Evolutionary conservation across 2,888 invertebrate species (phyloP).

Genomic region (Synergus gifuensis): DNA sequence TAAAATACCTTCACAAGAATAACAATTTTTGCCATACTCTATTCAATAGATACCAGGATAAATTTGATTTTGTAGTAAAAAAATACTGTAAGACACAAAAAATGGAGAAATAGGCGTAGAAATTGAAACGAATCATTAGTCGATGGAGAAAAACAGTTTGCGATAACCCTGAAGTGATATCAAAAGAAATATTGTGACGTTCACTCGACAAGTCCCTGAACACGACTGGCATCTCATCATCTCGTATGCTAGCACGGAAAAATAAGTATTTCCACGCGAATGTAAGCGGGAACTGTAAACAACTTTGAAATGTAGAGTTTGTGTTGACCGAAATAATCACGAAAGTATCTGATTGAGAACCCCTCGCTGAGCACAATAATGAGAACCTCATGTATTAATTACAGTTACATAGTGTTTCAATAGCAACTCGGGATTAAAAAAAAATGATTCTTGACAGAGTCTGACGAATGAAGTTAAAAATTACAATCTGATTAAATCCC

Average conservation of each 20-base stretch:
- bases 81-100: background rate
- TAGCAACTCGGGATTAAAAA: constrained; percentile 14
- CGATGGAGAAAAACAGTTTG: constrained; percentile 45
- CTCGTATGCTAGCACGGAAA: constrained; percentile 17
- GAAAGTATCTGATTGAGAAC: constrained; percentile 44
- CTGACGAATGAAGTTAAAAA: background rate
- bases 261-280: constrained; percentile 33
- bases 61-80: background rate
- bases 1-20: background rate
- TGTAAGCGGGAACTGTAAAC: constrained; percentile 49
- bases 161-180: constrained; percentile 68
- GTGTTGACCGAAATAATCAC: constrained; percentile 14
- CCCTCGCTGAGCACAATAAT: constrained; percentile 31
- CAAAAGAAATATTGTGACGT: constrained; percentile 42
- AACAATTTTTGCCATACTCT: background rate
- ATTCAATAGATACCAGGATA: background rate
- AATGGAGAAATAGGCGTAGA: background rate
- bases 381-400: constrained; percentile 44
- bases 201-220: constrained; percentile 41
- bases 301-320: constrained; percentile 36
- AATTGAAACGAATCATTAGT: background rate
- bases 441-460: background rate
- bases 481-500: background rate
- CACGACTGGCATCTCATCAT: constrained; percentile 39
- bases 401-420: constrained; percentile 25